These are phyloP conservation scores for Stenodera caucasica DNA, from an alignment of 2,888 invertebrate genomes.

Conservation along the genomic window DNA sequence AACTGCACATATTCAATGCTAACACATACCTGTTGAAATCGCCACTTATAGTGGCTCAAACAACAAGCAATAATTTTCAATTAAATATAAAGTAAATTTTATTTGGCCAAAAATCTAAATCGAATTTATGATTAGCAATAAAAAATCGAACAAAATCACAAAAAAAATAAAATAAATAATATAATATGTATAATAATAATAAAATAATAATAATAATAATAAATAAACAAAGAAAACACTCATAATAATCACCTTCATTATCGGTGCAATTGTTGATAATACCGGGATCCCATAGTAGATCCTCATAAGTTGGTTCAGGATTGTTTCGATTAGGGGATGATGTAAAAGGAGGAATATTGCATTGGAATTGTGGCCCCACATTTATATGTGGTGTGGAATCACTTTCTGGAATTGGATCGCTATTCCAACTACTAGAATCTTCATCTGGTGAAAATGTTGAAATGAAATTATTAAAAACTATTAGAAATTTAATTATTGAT, in stretches of 20 bases:
- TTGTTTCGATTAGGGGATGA: conserved; percentile 57
- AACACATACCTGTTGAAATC: conserved; percentile 43
- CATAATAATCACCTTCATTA: conserved; percentile 66
- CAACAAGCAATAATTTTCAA: conserved; percentile 36
- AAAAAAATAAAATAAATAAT: no score
- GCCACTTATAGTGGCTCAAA: conserved; percentile 41
- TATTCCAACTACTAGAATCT: conserved; percentile 48
- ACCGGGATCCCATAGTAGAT: conserved; percentile 86
- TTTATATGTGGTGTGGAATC: conserved; percentile 78
- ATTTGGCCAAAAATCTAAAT: background rate
- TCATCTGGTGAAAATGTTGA: conserved; percentile 39
- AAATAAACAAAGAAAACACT: no score
- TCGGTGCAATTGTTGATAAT: conserved; percentile 74
- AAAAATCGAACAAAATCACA: background rate
- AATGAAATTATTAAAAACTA: conserved; percentile 3
- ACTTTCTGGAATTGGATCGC: conserved; percentile 55
- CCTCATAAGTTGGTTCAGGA: conserved; percentile 63
- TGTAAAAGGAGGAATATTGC: conserved; percentile 67
- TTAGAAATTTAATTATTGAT: conserved; percentile 15
- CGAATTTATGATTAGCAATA: background rate
- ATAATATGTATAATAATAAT: background rate
- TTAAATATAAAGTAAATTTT: conserved; percentile 10
- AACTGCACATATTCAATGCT: conserved; percentile 61
- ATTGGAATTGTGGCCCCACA: conserved; percentile 85
- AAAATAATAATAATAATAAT: no score